Evolutionary conservation across 92 coral and sea anemone species (phyloP).

Genomic region (Pocillopora grandis): DNA sequence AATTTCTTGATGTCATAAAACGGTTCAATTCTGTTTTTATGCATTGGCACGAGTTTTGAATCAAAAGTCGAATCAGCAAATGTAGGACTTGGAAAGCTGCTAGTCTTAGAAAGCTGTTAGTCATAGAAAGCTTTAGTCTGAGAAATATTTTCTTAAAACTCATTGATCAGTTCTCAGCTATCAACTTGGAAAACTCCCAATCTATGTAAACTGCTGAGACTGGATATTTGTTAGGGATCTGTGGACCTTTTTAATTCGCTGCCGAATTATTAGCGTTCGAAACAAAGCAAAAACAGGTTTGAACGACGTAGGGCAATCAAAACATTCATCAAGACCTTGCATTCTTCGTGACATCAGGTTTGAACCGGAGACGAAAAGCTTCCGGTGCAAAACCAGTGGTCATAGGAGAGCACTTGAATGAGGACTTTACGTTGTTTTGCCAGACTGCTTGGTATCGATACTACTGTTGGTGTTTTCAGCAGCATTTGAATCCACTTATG

Average conservation of each 20-base stretch:
- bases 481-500: background rate
- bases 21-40: too few relatives aligned
- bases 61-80: too few relatives aligned
- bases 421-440: background rate
- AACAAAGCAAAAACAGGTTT: background rate
- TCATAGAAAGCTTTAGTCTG: too few relatives aligned
- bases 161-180: too few relatives aligned
- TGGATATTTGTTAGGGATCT: background rate
- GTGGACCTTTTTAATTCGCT: background rate
- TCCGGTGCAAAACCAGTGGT: background rate
- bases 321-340: background rate
- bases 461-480: background rate
- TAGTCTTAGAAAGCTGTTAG: too few relatives aligned
- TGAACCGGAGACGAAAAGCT: background rate
- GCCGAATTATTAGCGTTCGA: background rate
- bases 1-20: too few relatives aligned
- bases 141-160: too few relatives aligned
- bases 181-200: background rate
- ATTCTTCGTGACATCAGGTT: background rate
- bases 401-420: background rate
- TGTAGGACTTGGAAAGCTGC: too few relatives aligned
- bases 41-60: too few relatives aligned
- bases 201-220: background rate
- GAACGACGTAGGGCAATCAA: background rate
- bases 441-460: constrained; percentile 1